A percentile compares a stretch with the other conserved stretches of the same genome.
These are phyloP conservation scores for Pasiphila rectangulata DNA, from an alignment of 2,888 invertebrate genomes.

Conservation along the genomic window DNA sequence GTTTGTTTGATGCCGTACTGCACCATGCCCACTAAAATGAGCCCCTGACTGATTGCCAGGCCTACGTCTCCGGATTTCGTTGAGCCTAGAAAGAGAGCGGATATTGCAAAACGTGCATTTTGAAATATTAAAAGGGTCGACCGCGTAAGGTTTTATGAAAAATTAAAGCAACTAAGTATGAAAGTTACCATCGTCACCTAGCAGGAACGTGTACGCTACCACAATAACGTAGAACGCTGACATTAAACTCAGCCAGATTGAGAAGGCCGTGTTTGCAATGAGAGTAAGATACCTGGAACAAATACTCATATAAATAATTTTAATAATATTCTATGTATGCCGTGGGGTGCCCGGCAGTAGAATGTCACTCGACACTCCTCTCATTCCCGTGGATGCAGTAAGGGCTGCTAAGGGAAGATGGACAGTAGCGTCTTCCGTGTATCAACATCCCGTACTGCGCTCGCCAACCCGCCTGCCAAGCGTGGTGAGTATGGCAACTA, in stretches of 20 bases:
- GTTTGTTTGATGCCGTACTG: constrained; percentile 90
- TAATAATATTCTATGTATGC: too few relatives aligned
- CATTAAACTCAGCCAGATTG: constrained; percentile 83
- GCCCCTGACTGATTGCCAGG: constrained; percentile 85
- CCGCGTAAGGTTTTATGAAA: neutral
- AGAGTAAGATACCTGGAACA: constrained; percentile 80
- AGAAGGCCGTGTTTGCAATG: constrained; percentile 82
- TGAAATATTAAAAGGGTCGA: too few relatives aligned
- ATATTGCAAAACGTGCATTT: neutral
- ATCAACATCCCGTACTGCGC: too few relatives aligned
- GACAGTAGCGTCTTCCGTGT: too few relatives aligned
- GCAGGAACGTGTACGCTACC: constrained; percentile 83
- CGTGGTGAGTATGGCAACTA: too few relatives aligned
- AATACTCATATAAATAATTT: too few relatives aligned
- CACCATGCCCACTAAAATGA: constrained; percentile 89
- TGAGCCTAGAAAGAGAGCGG: constrained; percentile 51
- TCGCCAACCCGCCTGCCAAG: too few relatives aligned
- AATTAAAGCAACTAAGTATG: neutral
- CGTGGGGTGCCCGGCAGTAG: too few relatives aligned
- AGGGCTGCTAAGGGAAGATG: too few relatives aligned
- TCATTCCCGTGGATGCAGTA: too few relatives aligned
- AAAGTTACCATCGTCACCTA: constrained; percentile 79
- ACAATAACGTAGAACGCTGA: constrained; percentile 82
- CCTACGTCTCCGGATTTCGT: constrained; percentile 85
- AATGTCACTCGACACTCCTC: too few relatives aligned